phyloP scores from a whole-genome alignment of 1,140 invertebrate genomes.

The Solenopsis invicta region DNA sequence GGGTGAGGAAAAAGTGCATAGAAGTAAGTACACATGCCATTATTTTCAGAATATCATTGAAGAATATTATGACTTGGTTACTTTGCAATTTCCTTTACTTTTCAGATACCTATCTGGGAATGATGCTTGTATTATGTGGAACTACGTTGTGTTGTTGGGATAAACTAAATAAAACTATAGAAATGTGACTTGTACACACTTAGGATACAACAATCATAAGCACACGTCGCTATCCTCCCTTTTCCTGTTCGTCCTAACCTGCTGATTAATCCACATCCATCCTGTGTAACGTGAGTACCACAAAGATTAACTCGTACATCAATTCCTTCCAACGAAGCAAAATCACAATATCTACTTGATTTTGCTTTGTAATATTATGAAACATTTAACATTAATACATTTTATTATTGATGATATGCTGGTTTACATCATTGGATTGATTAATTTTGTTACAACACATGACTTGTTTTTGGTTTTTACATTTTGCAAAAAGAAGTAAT shows the following conservation, averaged over 20 bases:
- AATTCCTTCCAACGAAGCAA: neutral
- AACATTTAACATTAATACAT: slow-evolving; percentile 46
- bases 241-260: slow-evolving; percentile 8
- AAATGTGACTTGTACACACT: neutral
- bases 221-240: neutral
- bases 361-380: neutral
- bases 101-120: slow-evolving; percentile 86
- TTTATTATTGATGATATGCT: slow-evolving; percentile 52
- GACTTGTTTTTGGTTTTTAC: slow-evolving; percentile 69
- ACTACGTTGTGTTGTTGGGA: slow-evolving; percentile 86
- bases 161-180: slow-evolving; percentile 73
- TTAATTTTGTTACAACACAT: slow-evolving; percentile 83
- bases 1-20: slow-evolving; percentile 86
- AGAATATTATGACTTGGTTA: neutral
- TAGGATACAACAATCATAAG: neutral
- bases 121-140: slow-evolving; percentile 83
- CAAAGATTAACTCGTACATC: slow-evolving; percentile 12
- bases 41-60: slow-evolving; percentile 8
- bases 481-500: slow-evolving; percentile 66
- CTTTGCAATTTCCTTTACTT: slow-evolving; percentile 66
- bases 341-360: neutral
- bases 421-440: slow-evolving; percentile 78
- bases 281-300: slow-evolving; percentile 43
- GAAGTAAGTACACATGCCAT: slow-evolving; percentile 73
- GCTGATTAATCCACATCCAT: slow-evolving; percentile 21